phyloP scores from a whole-genome alignment of 1,140 invertebrate genomes.

The Ceratina japonica region DNA sequence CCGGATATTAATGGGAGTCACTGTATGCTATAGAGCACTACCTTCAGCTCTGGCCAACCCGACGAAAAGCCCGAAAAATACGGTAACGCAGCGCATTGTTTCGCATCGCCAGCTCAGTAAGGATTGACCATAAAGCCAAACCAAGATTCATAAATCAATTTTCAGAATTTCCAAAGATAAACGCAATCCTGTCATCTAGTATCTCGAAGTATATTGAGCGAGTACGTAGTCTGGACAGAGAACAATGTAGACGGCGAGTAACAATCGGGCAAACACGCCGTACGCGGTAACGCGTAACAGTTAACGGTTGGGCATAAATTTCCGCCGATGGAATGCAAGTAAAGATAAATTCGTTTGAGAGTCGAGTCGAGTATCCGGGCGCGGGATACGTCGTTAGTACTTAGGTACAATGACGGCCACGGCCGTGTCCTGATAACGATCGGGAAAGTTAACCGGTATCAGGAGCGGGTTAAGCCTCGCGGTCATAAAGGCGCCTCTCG shows the following conservation, averaged over 20 bases:
- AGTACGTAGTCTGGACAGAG: neutral
- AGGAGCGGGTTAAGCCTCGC: conserved; percentile 49
- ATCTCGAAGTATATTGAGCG: neutral
- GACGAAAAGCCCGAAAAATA: no score
- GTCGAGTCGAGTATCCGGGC: neutral
- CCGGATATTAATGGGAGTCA: no score
- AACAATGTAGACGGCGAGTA: neutral
- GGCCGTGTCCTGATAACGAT: conserved; percentile 53
- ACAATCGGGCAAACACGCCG: neutral
- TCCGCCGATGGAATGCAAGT: neutral
- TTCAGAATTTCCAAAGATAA: neutral
- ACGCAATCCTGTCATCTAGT: neutral
- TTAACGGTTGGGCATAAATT: conserved; percentile 18
- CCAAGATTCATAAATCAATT: no score
- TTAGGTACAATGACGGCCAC: conserved; percentile 32
- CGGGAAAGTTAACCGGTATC: conserved; percentile 60
- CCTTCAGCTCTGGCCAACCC: no score
- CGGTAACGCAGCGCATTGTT: no score
- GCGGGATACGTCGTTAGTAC: conserved; percentile 17
- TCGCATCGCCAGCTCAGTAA: no score
- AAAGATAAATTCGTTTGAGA: conserved; percentile 28
- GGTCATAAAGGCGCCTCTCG: conserved; percentile 51
- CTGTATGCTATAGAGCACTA: no score
- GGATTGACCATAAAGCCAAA: no score
- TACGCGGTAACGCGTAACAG: neutral